These are phyloP conservation scores for Eledona agricola DNA, from an alignment of 2,888 invertebrate genomes.

Conservation along the genomic window DNA sequence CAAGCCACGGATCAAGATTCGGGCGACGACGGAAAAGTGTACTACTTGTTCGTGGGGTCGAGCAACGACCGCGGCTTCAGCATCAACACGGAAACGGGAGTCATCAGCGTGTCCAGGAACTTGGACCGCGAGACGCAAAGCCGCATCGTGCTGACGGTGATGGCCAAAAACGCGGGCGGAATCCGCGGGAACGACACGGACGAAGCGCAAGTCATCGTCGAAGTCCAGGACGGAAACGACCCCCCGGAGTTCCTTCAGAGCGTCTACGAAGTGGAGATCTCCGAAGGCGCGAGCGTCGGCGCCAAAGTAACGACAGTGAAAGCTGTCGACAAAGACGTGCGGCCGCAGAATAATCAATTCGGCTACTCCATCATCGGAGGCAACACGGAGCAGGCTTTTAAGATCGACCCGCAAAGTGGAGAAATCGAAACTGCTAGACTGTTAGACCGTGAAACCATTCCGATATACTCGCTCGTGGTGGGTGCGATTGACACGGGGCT, in stretches of 20 bases:
- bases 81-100: slow-evolving; percentile 84
- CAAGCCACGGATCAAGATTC: slow-evolving; percentile 90
- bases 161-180: slow-evolving; percentile 94
- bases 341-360: slow-evolving; percentile 91
- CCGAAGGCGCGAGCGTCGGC: slow-evolving; percentile 81
- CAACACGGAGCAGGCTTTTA: slow-evolving; percentile 83
- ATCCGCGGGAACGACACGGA: slow-evolving; percentile 95
- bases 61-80: slow-evolving; percentile 92
- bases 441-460: slow-evolving; percentile 83
- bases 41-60: slow-evolving; percentile 91
- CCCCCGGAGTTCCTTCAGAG: slow-evolving; percentile 90
- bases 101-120: slow-evolving; percentile 82
- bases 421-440: slow-evolving; percentile 79
- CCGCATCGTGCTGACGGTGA: slow-evolving; percentile 86
- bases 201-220: slow-evolving; percentile 92
- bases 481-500: slow-evolving; percentile 89
- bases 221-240: slow-evolving; percentile 95
- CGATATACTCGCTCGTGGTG: slow-evolving; percentile 78
- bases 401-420: slow-evolving; percentile 86
- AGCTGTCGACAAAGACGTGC: slow-evolving; percentile 91
- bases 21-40: slow-evolving; percentile 87
- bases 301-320: slow-evolving; percentile 79
- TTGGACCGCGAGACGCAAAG: slow-evolving; percentile 89
- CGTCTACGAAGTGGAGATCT: slow-evolving; percentile 79
- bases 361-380: slow-evolving; percentile 89